These are phyloP conservation scores for Calidris pygmaea DNA, from an alignment of 2,113 vertebrate genomes.

Conservation along the genomic window DNA sequence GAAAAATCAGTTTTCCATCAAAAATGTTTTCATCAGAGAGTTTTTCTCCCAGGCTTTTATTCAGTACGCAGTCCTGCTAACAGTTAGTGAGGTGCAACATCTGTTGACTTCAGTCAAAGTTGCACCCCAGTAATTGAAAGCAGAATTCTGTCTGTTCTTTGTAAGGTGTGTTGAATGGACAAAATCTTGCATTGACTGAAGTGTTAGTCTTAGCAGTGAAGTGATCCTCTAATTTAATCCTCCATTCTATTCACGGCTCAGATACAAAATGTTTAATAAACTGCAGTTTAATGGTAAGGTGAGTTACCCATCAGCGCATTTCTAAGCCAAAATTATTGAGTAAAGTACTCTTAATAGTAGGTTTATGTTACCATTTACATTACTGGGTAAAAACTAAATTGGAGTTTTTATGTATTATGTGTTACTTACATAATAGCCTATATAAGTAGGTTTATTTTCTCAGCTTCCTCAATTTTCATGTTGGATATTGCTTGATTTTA, in stretches of 20 bases:
- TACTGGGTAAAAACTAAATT: constrained; percentile 8
- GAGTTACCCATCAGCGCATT: not conserved
- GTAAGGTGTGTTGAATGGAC: constrained; percentile 43
- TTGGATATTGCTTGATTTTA: not conserved
- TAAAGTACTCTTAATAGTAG: constrained; percentile 26
- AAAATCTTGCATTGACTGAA: constrained; percentile 19
- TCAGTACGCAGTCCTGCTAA: constrained; percentile 4
- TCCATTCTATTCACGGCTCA: not conserved
- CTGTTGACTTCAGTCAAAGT: constrained; percentile 58
- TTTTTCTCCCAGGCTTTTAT: constrained; percentile 25
- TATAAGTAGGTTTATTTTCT: constrained; percentile 9
- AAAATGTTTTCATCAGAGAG: not conserved
- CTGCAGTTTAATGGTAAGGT: constrained; percentile 18
- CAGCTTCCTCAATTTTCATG: not conserved
- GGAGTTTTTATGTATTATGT: not conserved
- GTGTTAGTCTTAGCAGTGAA: constrained; percentile 43
- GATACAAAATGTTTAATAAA: constrained; percentile 12
- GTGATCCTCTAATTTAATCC: constrained; percentile 52
- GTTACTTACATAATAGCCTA: not conserved
- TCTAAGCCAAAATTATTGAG: constrained; percentile 30
- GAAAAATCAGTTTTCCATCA: constrained; percentile 29
- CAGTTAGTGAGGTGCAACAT: constrained; percentile 54
- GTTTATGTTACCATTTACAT: constrained; percentile 27
- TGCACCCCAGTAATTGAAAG: constrained; percentile 66
- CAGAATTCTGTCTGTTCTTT: constrained; percentile 48